Evolutionary conservation across 1,140 invertebrate genomes (phyloP).

Genomic region (Charaxes varanes): DNA sequence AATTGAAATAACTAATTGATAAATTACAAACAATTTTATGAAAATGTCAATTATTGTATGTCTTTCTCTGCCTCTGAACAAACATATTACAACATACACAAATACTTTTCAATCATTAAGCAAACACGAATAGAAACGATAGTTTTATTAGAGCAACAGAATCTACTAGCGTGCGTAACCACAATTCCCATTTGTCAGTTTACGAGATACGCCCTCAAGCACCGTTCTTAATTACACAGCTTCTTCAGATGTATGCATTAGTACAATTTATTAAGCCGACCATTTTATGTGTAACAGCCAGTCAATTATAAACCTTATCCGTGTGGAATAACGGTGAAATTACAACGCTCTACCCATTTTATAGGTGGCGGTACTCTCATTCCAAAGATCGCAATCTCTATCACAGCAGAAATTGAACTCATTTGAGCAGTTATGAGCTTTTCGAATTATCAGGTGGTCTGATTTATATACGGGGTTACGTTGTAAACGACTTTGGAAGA

Average conservation of each 20-base stretch:
- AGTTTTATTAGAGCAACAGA: slow-evolving; percentile 15
- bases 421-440: slow-evolving; percentile 3
- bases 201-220: slow-evolving; percentile 25
- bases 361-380: not conserved
- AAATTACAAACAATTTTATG: no score
- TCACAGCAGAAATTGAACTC: slow-evolving; percentile 9
- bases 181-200: slow-evolving; percentile 26
- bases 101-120: no score
- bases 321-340: not conserved
- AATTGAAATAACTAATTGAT: no score
- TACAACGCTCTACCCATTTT: not conserved
- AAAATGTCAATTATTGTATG: no score
- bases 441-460: not conserved
- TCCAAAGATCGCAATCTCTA: slow-evolving; percentile 29
- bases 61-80: no score
- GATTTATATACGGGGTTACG: no score
- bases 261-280: slow-evolving; percentile 31
- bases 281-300: not conserved
- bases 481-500: no score
- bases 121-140: no score
- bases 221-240: slow-evolving; percentile 44
- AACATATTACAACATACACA: no score
- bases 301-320: slow-evolving; percentile 2
- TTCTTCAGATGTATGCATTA: slow-evolving; percentile 46
- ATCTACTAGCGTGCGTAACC: slow-evolving; percentile 5